Conservation (phyloP, 2,888 invertebrate genomes). For the Timandra comae region DNA sequence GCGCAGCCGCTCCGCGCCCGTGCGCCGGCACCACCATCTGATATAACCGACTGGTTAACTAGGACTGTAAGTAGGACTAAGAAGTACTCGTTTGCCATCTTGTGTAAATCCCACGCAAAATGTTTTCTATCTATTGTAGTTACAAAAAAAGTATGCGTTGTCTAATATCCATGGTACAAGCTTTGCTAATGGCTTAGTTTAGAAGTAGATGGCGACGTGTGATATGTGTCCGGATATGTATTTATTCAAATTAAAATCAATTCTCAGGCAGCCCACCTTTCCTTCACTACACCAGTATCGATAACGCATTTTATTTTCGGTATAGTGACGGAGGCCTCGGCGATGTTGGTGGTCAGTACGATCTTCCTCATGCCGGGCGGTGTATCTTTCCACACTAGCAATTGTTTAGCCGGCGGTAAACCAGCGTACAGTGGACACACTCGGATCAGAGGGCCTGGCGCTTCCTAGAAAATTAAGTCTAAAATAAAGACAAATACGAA, state of each 20-base stretch:
- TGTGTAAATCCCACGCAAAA: too few species aligned
- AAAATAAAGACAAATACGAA: constrained; percentile 12
- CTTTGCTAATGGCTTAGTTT: too few species aligned
- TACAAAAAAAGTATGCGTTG: too few species aligned
- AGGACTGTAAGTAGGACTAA: too few species aligned
- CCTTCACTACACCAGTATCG: constrained; percentile 94
- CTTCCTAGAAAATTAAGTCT: constrained; percentile 59
- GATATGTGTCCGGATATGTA: too few species aligned
- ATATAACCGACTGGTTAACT: background rate
- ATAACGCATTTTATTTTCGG: constrained; percentile 93
- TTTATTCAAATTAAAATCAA: too few species aligned
- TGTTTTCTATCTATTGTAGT: too few species aligned
- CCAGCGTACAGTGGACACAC: constrained; percentile 95
- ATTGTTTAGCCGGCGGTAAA: constrained; percentile 89
- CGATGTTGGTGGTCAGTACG: constrained; percentile 96
- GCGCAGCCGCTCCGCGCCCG: constrained; percentile 89
- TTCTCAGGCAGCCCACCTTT: constrained; percentile 83
- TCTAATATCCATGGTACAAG: too few species aligned
- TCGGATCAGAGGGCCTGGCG: constrained; percentile 80
- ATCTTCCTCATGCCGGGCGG: constrained; percentile 89
- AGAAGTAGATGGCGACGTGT: too few species aligned
- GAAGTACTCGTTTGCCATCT: too few species aligned
- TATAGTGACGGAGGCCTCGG: constrained; percentile 98
- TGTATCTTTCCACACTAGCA: constrained; percentile 88
- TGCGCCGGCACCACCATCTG: constrained; percentile 86